Evolutionary conservation across 2,113 vertebrate species (phyloP).

Genomic region (Rousettus leschenaultii): DNA sequence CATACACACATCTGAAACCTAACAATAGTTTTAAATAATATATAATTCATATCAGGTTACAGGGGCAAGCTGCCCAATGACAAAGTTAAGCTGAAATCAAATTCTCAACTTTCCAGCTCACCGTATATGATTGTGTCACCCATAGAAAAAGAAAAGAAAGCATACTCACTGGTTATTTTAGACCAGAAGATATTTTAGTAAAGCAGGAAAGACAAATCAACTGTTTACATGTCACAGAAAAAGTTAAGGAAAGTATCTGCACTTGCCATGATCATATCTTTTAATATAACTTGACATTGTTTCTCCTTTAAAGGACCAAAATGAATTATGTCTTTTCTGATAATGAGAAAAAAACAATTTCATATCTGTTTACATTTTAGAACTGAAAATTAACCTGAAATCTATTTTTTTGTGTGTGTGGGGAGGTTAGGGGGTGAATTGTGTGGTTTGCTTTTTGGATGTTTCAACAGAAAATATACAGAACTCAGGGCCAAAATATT

Average conservation of each 20-base stretch:
- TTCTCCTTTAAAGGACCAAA: constrained; percentile 33
- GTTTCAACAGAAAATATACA: constrained; percentile 14
- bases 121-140: neutral
- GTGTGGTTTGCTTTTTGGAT: neutral
- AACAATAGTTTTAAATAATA: neutral
- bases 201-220: neutral
- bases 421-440: neutral
- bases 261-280: neutral
- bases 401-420: neutral
- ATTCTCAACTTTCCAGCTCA: neutral
- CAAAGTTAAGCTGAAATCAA: neutral
- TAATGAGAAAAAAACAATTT: neutral
- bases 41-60: neutral
- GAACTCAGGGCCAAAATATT: neutral
- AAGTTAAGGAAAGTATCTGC: neutral
- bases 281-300: constrained; percentile 27
- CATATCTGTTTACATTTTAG: neutral
- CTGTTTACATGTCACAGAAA: neutral
- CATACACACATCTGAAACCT: neutral
- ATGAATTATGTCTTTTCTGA: neutral
- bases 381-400: constrained; percentile 24
- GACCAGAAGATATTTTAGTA: neutral
- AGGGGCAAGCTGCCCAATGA: neutral
- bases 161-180: neutral
- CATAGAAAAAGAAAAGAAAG: neutral